Base-by-base conservation (phyloP, 2,888 invertebrate genomes). In the Anagyrus pseudococci region DNA sequence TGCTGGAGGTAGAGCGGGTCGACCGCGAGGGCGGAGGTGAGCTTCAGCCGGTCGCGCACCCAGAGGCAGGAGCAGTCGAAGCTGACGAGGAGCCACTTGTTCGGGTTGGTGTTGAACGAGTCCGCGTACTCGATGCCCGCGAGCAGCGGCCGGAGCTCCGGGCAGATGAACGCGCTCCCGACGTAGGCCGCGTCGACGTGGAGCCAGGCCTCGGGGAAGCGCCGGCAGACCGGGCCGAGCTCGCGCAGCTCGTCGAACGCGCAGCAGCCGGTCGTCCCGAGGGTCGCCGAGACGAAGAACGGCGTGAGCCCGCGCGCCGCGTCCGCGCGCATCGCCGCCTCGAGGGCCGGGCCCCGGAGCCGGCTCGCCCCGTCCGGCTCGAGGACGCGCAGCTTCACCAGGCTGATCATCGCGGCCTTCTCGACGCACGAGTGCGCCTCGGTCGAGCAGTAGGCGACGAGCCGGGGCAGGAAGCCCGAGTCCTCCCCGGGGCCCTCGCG, bases 121-220 rank as follows among this genome's bases (percentile, higher is more conserved):
- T 91, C 89, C 0, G 91, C 93, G 76, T 89, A 87, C 82, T 93
- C 87, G 26, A 89, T 83, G 0, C 89, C 90, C 4, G 84, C 83
- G 73, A 88, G 84, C 48, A 86, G 82, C 0, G 85, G 83, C 64
- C 90, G 85, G 78, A 93, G 86, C 81, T 94, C 94, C 0, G 93
- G 93, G 72, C 94, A 90, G 64, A 95, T 92, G 74, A 95, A 89
- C 0, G 91, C 89, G 72, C 89, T 92, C 2, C 95, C 95, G 1
- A 92, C 94, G 76, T 94, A 95, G 0, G 94, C 94, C 0, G 89
- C 93, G 78, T 94, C 94, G 2, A 93, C 91, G 78, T 94, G 94
- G 25, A 94, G 83, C 94, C 94, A 95, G n/a, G 91, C 84, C 55
- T 84, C 83, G 0, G 87, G 84, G 68, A 83, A 81, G 1, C 81